Evolutionary conservation across 2,113 vertebrate genomes (phyloP).

Genomic region (Nothoprocta perdicaria): DNA sequence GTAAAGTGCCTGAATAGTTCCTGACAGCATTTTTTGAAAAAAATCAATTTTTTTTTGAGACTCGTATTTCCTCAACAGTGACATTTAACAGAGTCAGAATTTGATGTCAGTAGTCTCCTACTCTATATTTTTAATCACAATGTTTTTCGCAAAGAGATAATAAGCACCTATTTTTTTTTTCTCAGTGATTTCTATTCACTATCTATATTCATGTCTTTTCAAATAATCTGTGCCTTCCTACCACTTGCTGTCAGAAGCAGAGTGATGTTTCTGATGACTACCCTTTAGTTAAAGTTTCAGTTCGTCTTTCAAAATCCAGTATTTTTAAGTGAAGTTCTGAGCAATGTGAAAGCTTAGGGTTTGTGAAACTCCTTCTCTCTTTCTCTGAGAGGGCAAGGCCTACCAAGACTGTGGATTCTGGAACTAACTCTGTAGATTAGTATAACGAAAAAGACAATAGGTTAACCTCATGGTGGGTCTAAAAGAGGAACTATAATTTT

Average conservation of each 20-base stretch:
- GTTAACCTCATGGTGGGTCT: background rate
- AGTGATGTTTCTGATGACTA: background rate
- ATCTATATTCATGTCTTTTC: background rate
- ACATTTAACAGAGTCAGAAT: background rate
- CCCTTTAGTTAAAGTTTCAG: constrained; percentile 6
- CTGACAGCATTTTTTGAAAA: background rate
- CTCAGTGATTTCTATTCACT: background rate
- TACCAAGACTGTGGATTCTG: background rate
- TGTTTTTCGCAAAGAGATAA: constrained; percentile 27
- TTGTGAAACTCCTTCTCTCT: background rate
- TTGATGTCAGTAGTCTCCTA: background rate
- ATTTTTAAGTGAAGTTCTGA: background rate
- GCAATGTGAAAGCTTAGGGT: background rate
- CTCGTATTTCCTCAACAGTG: background rate
- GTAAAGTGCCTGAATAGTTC: background rate
- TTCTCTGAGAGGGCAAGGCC: background rate
- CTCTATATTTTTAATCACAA: background rate
- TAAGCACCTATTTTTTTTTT: constrained; percentile 12
- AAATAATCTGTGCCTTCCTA: constrained; percentile 18
- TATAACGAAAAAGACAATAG: background rate
- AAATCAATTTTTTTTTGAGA: background rate
- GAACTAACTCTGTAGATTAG: background rate
- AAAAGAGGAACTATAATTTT: background rate
- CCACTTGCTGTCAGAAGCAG: background rate
- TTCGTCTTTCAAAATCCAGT: background rate